Evolutionary conservation across 2,113 vertebrate genomes (phyloP).

Genomic region (Petaurus breviceps): DNA sequence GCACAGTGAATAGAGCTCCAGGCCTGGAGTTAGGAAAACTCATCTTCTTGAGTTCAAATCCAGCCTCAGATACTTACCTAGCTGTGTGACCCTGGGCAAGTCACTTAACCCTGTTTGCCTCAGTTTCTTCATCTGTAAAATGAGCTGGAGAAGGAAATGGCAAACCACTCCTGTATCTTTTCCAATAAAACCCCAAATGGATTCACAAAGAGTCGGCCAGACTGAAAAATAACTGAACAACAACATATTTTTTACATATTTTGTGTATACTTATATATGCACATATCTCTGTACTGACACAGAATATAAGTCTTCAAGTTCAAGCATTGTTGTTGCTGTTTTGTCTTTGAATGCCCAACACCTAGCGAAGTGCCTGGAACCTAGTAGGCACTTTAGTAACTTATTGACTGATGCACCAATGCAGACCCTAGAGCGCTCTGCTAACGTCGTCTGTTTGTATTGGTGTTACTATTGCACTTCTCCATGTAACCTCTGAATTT

Average conservation of each 20-base stretch:
- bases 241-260: neutral
- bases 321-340: neutral
- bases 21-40: neutral
- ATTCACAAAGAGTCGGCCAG: neutral
- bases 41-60: neutral
- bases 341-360: neutral
- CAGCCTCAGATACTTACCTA: neutral
- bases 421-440: neutral
- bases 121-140: neutral
- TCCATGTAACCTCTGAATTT: neutral
- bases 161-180: neutral
- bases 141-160: neutral
- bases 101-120: neutral
- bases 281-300: neutral
- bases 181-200: neutral
- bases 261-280: neutral
- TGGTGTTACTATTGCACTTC: neutral
- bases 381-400: neutral
- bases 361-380: neutral
- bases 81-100: neutral
- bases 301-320: neutral
- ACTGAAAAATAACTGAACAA: neutral
- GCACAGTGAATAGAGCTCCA: neutral
- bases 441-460: neutral
- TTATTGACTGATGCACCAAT: neutral